These are phyloP conservation scores for Sialia sialis DNA, from an alignment of 2,113 vertebrate genomes.

Conservation along the genomic window DNA sequence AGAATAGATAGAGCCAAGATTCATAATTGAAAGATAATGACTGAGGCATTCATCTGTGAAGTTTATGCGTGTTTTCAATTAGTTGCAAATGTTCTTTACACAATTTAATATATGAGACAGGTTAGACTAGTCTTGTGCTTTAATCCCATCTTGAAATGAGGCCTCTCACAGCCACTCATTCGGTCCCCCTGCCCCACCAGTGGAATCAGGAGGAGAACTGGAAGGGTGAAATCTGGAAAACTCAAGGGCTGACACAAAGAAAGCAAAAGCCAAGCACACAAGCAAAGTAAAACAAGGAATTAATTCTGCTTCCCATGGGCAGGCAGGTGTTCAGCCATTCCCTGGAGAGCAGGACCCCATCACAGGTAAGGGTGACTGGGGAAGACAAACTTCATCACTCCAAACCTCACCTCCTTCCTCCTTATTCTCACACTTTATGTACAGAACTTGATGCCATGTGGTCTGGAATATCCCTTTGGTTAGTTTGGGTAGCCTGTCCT, in stretches of 20 bases:
- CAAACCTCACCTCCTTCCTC: not conserved
- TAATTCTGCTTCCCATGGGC: not conserved
- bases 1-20: not conserved
- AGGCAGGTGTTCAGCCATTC: not conserved
- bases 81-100: slow-evolving; percentile 1
- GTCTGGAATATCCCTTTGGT: not conserved
- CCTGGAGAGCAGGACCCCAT: not conserved
- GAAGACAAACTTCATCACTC: not conserved
- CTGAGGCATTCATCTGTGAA: slow-evolving; percentile 5
- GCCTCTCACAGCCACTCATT: not conserved
- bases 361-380: fast-evolving
- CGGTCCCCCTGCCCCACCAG: not conserved
- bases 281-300: not conserved
- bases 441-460: too few species aligned
- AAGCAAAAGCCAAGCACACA: not conserved
- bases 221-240: not conserved
- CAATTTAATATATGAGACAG: not conserved
- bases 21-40: slow-evolving; percentile 26
- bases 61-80: not conserved
- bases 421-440: not conserved
- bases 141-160: not conserved
- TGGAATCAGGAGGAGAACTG: fast-evolving
- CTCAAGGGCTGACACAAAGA: not conserved
- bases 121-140: not conserved
- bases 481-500: not conserved